Conservation (phyloP, 2,888 invertebrate genomes). For the Magallana nippona region DNA sequence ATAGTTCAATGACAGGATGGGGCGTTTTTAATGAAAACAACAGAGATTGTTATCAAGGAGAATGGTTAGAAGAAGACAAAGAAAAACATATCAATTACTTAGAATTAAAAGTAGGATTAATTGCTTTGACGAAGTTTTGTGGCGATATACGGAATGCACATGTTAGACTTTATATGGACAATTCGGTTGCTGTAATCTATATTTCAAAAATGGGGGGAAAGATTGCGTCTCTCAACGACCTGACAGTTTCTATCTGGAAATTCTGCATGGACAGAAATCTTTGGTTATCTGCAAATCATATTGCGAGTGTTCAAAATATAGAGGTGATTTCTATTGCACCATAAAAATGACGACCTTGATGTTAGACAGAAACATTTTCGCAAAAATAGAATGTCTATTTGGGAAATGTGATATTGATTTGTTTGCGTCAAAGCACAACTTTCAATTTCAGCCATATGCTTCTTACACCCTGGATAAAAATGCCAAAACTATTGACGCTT, state of each 20-base stretch:
- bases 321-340: constrained; percentile 2
- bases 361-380: constrained; percentile 41
- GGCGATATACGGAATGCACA: neutral
- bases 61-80: constrained; percentile 4
- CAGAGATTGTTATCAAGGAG: constrained; percentile 26
- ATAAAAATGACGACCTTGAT: neutral
- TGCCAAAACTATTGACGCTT: constrained; percentile 51
- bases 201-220: constrained; percentile 34
- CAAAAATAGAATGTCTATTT: neutral
- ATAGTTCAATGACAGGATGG: constrained; percentile 18
- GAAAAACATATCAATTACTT: constrained; percentile 39
- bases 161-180: constrained; percentile 38
- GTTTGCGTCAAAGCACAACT: constrained; percentile 49
- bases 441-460: constrained; percentile 43
- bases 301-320: constrained; percentile 36
- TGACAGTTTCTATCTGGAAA: constrained; percentile 41
- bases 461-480: constrained; percentile 43
- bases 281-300: constrained; percentile 44
- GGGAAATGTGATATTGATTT: constrained; percentile 43
- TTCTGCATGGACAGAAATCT: constrained; percentile 48
- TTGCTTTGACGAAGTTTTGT: constrained; percentile 25
- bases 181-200: constrained; percentile 36
- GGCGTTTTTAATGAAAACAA: constrained; percentile 29
- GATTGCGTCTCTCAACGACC: constrained; percentile 26
- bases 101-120: constrained; percentile 38